Base-by-base conservation (phyloP, 2,113 vertebrate genomes). In the Pelusios castaneus region DNA sequence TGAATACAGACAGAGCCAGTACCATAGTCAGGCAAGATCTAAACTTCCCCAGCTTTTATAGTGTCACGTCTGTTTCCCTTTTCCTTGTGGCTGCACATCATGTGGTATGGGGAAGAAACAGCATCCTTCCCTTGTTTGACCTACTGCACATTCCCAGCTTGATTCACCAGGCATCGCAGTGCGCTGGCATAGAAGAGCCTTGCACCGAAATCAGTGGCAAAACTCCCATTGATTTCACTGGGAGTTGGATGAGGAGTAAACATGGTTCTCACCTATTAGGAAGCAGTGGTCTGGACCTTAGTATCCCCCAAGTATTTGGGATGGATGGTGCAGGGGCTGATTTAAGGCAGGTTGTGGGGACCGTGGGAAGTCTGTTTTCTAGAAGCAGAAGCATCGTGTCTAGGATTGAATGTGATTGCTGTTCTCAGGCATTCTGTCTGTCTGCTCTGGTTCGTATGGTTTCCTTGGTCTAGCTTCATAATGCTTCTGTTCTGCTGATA, bases 181-280 rank as follows among this genome's bases (percentile, higher is more conserved):
- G 51, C n/a, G 29, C 56, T 58, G 56, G 11, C 56, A 24, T 29
- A 51, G 78, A 55, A 77, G 6, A 7, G 87, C 47, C 25, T 85
- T 43, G 67, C 22, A 1, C 0, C 0, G 4, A 31, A 49, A 5
- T 6, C n/a, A 21, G 0, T 2, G 1, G 1, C 4, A 34, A 2
- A 79, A 11, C 4, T 47, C 38, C 0, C 75, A 89, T 63, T 19
- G 38, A 14, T 93, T 93, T 49, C 56, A 52, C 51, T 84, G 75
- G 75, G 75, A 43, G 41, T 27, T 8, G 29, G 17, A 56, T 49
- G 51, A 14, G 16, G 51, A 52, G 51, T 52, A 52, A 52, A 14
- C 51, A 16, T 52, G 51, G 51, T 14, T 52, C 51, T 52, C 49
- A 3, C 51, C 6, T 10, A 52, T 17, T 52, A 52, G 16, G 13